Conservation (phyloP, 2,888 invertebrate genomes). For the Rhagonycha fulva region DNA sequence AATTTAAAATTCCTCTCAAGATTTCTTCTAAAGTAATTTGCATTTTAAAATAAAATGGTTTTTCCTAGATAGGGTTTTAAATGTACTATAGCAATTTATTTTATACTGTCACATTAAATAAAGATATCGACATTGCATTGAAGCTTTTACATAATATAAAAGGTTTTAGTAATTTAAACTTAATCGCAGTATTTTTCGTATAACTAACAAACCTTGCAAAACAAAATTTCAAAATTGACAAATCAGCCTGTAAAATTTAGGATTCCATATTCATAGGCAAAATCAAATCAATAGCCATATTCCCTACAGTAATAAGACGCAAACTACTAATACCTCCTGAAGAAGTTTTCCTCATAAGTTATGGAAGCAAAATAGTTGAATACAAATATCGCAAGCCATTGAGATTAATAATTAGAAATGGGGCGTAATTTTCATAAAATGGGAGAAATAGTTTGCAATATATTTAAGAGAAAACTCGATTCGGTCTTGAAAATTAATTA, state of each 20-base stretch:
- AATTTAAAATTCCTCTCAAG: slow-evolving; percentile 3
- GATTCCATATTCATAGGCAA: not conserved
- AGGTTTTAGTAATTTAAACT: not conserved
- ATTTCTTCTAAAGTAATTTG: slow-evolving; percentile 8
- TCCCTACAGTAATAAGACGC: not conserved
- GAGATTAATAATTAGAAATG: not conserved
- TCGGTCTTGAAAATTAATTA: not conserved
- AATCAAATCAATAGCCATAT: not conserved
- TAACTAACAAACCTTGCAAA: not conserved
- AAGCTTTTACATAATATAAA: not conserved
- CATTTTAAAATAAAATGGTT: slow-evolving; percentile 10
- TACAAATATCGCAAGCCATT: not conserved
- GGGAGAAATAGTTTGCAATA: not conserved
- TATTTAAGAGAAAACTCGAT: not conserved
- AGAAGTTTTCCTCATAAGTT: not conserved
- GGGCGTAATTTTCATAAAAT: not conserved
- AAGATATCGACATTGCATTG: not conserved
- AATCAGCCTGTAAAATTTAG: not conserved
- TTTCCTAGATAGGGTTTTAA: slow-evolving; percentile 1
- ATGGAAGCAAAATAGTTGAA: not conserved
- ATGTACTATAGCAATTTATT: slow-evolving; percentile 6
- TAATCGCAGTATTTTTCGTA: not conserved
- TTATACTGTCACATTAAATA: slow-evolving; percentile 14
- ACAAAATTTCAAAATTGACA: not conserved
- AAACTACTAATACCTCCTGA: not conserved